Evolutionary conservation across 1,140 invertebrate genomes (phyloP).

Genomic region (Diplogasteroides magnus): DNA sequence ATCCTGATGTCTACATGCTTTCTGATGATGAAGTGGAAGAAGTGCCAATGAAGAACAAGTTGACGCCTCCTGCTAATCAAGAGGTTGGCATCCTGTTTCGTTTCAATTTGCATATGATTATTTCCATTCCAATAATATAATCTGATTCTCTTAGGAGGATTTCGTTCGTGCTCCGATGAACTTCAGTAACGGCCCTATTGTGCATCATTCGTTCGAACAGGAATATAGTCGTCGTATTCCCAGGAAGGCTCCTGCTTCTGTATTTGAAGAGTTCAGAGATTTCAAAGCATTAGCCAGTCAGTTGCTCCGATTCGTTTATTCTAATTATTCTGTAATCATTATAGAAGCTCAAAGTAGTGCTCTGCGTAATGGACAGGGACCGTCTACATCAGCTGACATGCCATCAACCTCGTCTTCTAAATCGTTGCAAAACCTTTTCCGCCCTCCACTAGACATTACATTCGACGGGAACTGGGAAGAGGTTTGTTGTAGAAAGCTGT

Average conservation of each 20-base stretch:
- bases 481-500: constrained; percentile 12
- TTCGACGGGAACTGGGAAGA: not conserved
- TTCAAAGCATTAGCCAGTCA: not conserved
- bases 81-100: constrained; percentile 48
- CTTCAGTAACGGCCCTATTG: constrained; percentile 64
- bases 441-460: not conserved
- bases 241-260: not conserved
- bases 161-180: constrained; percentile 66
- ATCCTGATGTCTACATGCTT: constrained; percentile 1
- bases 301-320: constrained; percentile 5
- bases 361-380: constrained; percentile 52
- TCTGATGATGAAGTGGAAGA: constrained; percentile 6
- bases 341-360: constrained; percentile 60
- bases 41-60: constrained; percentile 8
- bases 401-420: not conserved
- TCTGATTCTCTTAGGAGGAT: constrained; percentile 44
- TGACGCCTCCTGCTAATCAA: constrained; percentile 25
- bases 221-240: constrained; percentile 50
- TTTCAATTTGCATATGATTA: constrained; percentile 39
- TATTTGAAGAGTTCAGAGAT: constrained; percentile 1
- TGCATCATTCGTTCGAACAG: constrained; percentile 56
- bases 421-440: constrained; percentile 36
- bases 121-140: constrained; percentile 56
- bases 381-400: no score
- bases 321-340: constrained; percentile 23